Base-by-base conservation (phyloP, 2,888 invertebrate genomes). In the Eupithecia inturbata region DNA sequence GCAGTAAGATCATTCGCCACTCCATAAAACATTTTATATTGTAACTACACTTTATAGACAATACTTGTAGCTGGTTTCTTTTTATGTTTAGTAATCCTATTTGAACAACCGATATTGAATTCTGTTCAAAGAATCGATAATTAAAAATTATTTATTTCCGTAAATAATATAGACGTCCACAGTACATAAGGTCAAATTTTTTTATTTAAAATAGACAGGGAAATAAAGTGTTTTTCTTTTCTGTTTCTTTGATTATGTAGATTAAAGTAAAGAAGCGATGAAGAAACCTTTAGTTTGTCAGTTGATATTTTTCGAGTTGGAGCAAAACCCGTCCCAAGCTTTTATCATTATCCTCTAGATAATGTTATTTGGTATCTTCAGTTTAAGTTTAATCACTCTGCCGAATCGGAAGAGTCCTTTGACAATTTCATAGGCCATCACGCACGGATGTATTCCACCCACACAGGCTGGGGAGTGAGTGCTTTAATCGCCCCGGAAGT, bases 1-100 rank as follows among this genome's bases (percentile, higher is more conserved):
- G 79, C 60, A 62, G 71, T 73, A 68, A 71, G 68, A 73, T 36
- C 75, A 71, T 60, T 41, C 57, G 57, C 60, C 72, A 72, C 45
- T 64, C 72, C 36, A 41, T 39, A 66, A 39, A 36, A 36, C 14
- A 33, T 33, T 64, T 36, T 64, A n/a, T 63, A 36, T 64, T 31
- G 62, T 12, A 22, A 33, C 7, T 64, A 36, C 49, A n/a, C 22
- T n/a, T 57, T 57, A 14, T 57, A 57, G 26, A 1, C 26, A 14
- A 22, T 57, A 14, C 12, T 26, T 57, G 26, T 12, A 57, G 26
- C 26, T 57, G 57, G 12, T 57, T 57, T 22, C 57, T 57, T 53
- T 53, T 53, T 22, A n/a, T 45, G 19, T 49, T 49, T 41, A 16
- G 6, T 0, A 41, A 16, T 41, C 41, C 5, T 16, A 41, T 41